A percentile compares a stretch with the other conserved stretches of the same genome.
phyloP scores from a whole-genome alignment of 2,888 invertebrate species.

The Rhopalosiphum nymphaeae region DNA sequence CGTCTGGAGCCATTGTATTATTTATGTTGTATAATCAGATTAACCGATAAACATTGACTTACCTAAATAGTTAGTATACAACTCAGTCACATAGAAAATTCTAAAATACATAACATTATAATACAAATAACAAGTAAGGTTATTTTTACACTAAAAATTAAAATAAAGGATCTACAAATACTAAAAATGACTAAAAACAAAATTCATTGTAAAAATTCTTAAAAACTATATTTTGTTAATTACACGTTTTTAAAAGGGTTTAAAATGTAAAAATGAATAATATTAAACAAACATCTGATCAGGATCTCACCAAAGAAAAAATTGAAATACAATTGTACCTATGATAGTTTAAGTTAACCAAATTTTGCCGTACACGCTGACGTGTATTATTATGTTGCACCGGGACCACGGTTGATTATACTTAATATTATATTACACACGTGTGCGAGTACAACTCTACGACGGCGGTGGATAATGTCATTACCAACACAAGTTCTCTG shows the following conservation, averaged over 20 bases:
- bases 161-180: too few relatives aligned
- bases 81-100: too few relatives aligned
- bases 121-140: too few relatives aligned
- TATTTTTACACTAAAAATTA: too few relatives aligned
- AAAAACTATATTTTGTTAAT: not conserved
- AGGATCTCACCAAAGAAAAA: not conserved
- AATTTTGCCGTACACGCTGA: not conserved
- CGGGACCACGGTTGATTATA: not conserved
- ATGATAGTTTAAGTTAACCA: not conserved
- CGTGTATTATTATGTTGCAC: not conserved
- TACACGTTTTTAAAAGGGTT: not conserved
- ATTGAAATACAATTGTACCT: not conserved
- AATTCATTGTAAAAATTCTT: too few relatives aligned
- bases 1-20: not conserved
- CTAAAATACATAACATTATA: too few relatives aligned
- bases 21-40: not conserved
- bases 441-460: not conserved
- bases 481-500: not conserved
- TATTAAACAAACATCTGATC: not conserved
- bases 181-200: too few relatives aligned
- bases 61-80: too few relatives aligned
- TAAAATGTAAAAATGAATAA: not conserved
- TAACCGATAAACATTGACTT: not conserved
- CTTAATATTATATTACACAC: not conserved
- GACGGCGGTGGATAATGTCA: not conserved